Percentiles rank a stretch among this genome's conserved stretches.
Evolutionary conservation across 2,113 vertebrate genomes (phyloP).

Genomic region (Halichoeres trimaculatus): DNA sequence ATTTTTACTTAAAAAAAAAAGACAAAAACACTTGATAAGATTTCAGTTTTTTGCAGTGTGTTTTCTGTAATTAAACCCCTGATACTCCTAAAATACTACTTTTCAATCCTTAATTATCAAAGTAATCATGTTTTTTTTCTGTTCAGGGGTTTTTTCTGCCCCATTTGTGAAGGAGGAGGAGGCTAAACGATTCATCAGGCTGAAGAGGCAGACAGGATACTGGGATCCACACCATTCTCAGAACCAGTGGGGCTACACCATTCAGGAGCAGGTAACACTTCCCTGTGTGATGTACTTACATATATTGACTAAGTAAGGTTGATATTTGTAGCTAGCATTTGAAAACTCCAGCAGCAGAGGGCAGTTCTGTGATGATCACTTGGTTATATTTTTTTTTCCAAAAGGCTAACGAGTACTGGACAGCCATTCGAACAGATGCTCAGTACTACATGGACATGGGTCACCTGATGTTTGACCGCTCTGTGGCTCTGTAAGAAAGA

Average conservation of each 20-base stretch:
- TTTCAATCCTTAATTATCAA: too few species aligned
- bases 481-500: slow-evolving; percentile 72
- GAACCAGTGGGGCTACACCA: slow-evolving; percentile 77
- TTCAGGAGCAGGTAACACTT: slow-evolving; percentile 73
- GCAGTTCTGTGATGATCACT: neutral
- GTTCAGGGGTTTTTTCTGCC: slow-evolving; percentile 64
- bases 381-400: slow-evolving; percentile 6
- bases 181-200: slow-evolving; percentile 73
- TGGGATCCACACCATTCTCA: slow-evolving; percentile 78
- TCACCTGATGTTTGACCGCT: slow-evolving; percentile 76
- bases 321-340: neutral
- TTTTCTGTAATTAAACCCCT: too few species aligned
- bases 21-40: too few species aligned
- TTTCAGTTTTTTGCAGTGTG: too few species aligned
- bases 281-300: neutral
- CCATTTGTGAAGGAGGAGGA: slow-evolving; percentile 72
- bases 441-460: slow-evolving; percentile 82
- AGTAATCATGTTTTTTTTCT: neutral
- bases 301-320: neutral
- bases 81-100: too few species aligned
- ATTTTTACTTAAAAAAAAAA: too few species aligned
- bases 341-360: neutral
- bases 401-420: slow-evolving; percentile 79
- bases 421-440: slow-evolving; percentile 64
- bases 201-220: slow-evolving; percentile 72